Evolutionary conservation across 2,888 invertebrate species (phyloP), one percentile per base, ranked within the genome.

Genomic region (Ryuthela nishihirai): DNA sequence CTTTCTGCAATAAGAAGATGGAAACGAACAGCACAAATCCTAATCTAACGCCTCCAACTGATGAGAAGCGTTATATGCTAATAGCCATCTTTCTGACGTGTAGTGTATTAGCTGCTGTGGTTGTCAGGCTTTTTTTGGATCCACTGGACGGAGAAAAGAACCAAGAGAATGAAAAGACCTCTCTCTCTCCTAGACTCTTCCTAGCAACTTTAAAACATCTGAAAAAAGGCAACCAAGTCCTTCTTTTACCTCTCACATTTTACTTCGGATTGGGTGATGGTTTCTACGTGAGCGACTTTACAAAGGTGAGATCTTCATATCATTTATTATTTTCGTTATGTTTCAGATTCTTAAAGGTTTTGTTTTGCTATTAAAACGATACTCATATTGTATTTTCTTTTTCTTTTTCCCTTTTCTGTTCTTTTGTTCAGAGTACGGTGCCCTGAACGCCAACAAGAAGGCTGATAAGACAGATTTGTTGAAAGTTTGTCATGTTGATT

Each of bases 261-360:
- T 98, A 91, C 85, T 93, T 94, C 69, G 97, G 97, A 55, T 87
- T 98, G 83, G 95, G 97, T 73, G 97, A 97, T 73, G 95, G 94
- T 0, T 97, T 95, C 76, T 89, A 94, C 67, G 88, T 89, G 17
- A 94, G 93, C 3, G 75, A 78, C 40, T 79, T 72, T 65, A 78
- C 78, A 0, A 74, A 75, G 68, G 78, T 78, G 65, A 43, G 49
- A 26, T 23, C 6, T 18, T 42, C 9, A 25, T 4, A 21, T 40
- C 2, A 7, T 20, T 40, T n/a, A 40, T 40, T n/a, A 10, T 38
- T n/a, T n/a, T n/a, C n/a, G n/a, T n/a, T n/a, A n/a, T n/a, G n/a
- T n/a, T n/a, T n/a, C n/a, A n/a, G n/a, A n/a, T n/a, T n/a, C n/a
- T n/a, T n/a, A n/a, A n/a, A n/a, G n/a, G n/a, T n/a, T n/a, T n/a